A percentile compares a stretch with the other conserved stretches of the same genome.
Conservation (phyloP, 2,113 vertebrate genomes). For the Dicrurus megarhynchus region DNA sequence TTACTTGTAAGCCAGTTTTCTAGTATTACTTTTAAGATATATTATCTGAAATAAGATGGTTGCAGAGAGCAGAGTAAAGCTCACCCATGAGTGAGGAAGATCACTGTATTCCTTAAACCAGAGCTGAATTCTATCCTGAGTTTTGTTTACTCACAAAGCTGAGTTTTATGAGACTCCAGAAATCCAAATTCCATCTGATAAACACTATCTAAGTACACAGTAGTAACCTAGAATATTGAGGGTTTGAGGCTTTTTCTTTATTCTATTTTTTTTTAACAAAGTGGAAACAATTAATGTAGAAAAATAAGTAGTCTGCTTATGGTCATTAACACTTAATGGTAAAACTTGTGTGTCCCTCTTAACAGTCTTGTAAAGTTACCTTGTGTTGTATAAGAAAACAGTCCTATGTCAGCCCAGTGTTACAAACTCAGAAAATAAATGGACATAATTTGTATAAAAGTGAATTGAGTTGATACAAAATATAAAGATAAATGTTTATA, state of each 20-base stretch:
- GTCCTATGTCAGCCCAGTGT: not conserved
- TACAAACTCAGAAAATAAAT: not conserved
- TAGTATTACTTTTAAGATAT: not conserved
- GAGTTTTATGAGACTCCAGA: not conserved
- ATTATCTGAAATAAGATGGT: not conserved
- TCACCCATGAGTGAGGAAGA: not conserved
- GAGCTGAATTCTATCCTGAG: not conserved
- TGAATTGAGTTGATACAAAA: not conserved
- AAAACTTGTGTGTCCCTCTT: not conserved
- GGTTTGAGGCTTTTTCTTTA: not conserved
- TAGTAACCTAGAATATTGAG: not conserved
- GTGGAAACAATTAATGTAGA: not conserved
- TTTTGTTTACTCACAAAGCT: not conserved
- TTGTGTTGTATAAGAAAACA: not conserved
- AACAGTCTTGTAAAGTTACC: not conserved
- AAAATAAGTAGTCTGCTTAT: not conserved
- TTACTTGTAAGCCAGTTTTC: not conserved
- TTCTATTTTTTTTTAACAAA: not conserved
- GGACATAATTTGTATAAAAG: not conserved
- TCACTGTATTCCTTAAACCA: not conserved
- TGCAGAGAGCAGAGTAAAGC: not conserved
- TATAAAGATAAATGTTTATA: not conserved
- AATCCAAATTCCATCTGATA: not conserved
- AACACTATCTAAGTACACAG: not conserved
- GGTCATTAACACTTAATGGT: not conserved